Percentiles rank a stretch among this genome's conserved stretches.
These are phyloP conservation scores for Cetonia aurata DNA, from an alignment of 2,888 invertebrate genomes.

Conservation along the genomic window DNA sequence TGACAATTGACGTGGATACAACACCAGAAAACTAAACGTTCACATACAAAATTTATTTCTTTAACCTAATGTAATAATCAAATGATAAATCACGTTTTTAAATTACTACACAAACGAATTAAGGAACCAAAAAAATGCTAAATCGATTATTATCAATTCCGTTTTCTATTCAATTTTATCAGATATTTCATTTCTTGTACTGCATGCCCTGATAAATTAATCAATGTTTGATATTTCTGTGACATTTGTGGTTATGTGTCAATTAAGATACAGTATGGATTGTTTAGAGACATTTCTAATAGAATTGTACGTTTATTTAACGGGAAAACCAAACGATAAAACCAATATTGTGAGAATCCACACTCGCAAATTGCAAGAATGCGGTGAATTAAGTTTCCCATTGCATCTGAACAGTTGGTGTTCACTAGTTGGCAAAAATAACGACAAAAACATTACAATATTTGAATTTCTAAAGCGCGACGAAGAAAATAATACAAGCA, in stretches of 20 bases:
- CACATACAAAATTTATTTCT: too few species aligned
- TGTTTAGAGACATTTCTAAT: constrained; percentile 45
- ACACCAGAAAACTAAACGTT: too few species aligned
- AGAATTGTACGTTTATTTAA: constrained; percentile 50
- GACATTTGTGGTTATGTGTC: neutral
- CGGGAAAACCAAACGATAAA: constrained; percentile 37
- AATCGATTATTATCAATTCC: too few species aligned
- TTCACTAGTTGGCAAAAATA: constrained; percentile 49
- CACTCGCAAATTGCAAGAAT: constrained; percentile 68
- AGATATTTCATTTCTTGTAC: too few species aligned
- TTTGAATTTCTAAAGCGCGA: constrained; percentile 53
- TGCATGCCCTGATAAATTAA: neutral
- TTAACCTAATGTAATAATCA: too few species aligned
- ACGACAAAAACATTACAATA: constrained; percentile 48
- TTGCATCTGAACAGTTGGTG: constrained; percentile 72
- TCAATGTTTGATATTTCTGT: neutral
- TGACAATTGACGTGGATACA: too few species aligned
- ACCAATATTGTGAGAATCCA: constrained; percentile 71
- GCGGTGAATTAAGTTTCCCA: constrained; percentile 78
- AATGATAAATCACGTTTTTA: too few species aligned
- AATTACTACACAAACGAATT: too few species aligned
- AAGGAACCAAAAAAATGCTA: too few species aligned
- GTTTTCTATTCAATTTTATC: too few species aligned
- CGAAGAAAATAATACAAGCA: constrained; percentile 56
- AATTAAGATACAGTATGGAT: constrained; percentile 25